These are phyloP conservation scores for Tribolium madens DNA, from an alignment of 1,140 invertebrate species.

Conservation along the genomic window DNA sequence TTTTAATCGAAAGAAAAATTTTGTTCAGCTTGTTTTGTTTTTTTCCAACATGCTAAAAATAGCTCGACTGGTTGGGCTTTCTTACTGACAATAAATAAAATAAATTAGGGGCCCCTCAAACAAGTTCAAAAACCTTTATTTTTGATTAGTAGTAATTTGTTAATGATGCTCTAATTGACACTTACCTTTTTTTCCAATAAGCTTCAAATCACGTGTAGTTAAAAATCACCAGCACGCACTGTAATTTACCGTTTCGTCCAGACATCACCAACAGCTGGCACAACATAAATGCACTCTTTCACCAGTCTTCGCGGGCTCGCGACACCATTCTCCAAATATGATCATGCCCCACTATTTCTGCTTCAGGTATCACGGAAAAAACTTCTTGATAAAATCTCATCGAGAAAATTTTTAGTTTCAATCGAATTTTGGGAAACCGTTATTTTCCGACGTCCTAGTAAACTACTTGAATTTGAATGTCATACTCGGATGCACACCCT, in stretches of 20 bases:
- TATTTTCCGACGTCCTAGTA: neutral
- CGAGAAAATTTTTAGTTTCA: neutral
- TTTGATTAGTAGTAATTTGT: neutral
- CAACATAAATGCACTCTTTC: conserved; percentile 42
- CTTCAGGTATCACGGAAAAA: conserved; percentile 8
- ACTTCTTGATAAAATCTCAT: neutral
- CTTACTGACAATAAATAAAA: neutral
- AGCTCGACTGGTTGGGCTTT: conserved; percentile 2
- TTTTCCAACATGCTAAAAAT: conserved; percentile 3
- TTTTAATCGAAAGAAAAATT: neutral
- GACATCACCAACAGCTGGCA: conserved; percentile 36
- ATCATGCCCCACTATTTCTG: conserved; percentile 42
- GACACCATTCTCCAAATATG: conserved; percentile 46
- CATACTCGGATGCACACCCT: neutral
- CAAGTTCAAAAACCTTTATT: neutral
- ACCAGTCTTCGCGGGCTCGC: conserved; percentile 32
- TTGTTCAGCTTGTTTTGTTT: neutral
- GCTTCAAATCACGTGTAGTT: neutral
- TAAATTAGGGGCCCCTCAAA: neutral
- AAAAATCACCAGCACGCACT: neutral
- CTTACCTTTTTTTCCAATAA: neutral
- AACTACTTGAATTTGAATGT: neutral
- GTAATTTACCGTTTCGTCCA: conserved; percentile 23
- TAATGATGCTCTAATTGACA: neutral
- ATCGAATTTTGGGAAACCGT: neutral